Evolutionary conservation across 1,140 invertebrate genomes (phyloP), one percentile per base, ranked within the genome.

Genomic region (Drosophila albomicans): DNA sequence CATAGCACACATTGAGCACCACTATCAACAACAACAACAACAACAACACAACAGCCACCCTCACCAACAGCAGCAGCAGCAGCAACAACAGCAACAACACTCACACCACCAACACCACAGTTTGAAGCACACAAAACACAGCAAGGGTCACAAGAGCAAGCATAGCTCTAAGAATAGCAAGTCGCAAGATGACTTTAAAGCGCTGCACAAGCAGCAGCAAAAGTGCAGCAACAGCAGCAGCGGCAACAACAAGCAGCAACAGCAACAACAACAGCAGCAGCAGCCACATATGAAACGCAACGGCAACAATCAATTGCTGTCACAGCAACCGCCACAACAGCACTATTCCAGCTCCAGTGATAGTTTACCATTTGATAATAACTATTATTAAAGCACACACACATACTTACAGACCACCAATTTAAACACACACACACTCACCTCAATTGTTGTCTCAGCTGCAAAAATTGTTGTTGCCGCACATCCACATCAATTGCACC

Each of bases 351-450:
- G 91, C 69, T 92, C 91, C 54, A 92, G 84, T 78, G 91, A 92
- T 80, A 92, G 91, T 78, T 70, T 92, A 69, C 91, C 89, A 74
- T 92, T 91, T 63, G 91, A 92, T 90, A 92, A 92, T 85, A 92
- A 92, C 73, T 92, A 92, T 72, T 92, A 92, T 90, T 92, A 91
- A 74, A 75, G 15, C 63, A 65, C 59, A 69, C 63, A 75, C 49
- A 32, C 65, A 68, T 32, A 49, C 48, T 16, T 28, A 69, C 56
- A 43, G 16, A 46, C 35, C 35, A 46, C 35, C 35, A 16, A 52
- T 16, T 32, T n/a, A 5, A 32, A 32, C 56, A 51, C 32, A 48
- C 45, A 46, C 58, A 52, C 20, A 16, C 15, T 59, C 16, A 48
- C 35, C 41, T 25, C 20, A 54, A 51, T 48, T 69, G 71, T 67